Evolutionary conservation across 1,140 invertebrate species (phyloP).

Genomic region (Scaptomyza pallida): DNA sequence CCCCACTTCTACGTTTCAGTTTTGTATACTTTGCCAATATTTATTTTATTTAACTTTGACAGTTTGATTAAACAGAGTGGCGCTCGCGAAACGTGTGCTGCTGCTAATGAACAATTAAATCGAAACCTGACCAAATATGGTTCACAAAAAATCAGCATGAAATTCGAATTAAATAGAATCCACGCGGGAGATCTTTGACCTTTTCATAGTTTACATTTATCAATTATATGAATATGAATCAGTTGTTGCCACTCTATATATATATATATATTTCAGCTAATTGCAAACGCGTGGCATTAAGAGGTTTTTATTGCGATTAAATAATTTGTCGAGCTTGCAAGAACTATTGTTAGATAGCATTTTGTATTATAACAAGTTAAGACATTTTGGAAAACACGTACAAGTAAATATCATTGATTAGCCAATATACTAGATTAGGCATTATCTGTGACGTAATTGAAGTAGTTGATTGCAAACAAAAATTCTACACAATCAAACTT

Average conservation of each 20-base stretch:
- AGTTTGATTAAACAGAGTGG: slow-evolving; percentile 66
- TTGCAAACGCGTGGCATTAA: slow-evolving; percentile 1
- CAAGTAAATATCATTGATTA: too few relatives aligned
- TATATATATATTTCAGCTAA: neutral
- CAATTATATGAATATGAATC: neutral
- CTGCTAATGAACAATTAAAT: slow-evolving; percentile 47
- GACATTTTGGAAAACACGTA: too few relatives aligned
- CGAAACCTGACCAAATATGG: slow-evolving; percentile 51
- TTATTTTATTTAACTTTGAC: slow-evolving; percentile 71
- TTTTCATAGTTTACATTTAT: neutral
- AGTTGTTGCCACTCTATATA: neutral
- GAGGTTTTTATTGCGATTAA: slow-evolving; percentile 1
- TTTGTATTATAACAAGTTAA: neutral
- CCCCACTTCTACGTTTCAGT: too few relatives aligned
- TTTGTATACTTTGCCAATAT: slow-evolving; percentile 51
- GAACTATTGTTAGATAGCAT: neutral
- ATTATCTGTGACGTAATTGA: too few relatives aligned
- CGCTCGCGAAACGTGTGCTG: slow-evolving; percentile 37
- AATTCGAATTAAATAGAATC: neutral
- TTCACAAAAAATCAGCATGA: slow-evolving; percentile 40
- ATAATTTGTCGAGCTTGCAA: neutral
- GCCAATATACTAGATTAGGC: too few relatives aligned
- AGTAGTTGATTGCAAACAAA: too few relatives aligned
- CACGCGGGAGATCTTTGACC: slow-evolving; percentile 18
- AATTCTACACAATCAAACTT: neutral